A percentile compares a stretch with the other conserved stretches of the same genome.
Conservation (phyloP, 2,113 vertebrate species). For the Nothobranchius kuhntae region DNA sequence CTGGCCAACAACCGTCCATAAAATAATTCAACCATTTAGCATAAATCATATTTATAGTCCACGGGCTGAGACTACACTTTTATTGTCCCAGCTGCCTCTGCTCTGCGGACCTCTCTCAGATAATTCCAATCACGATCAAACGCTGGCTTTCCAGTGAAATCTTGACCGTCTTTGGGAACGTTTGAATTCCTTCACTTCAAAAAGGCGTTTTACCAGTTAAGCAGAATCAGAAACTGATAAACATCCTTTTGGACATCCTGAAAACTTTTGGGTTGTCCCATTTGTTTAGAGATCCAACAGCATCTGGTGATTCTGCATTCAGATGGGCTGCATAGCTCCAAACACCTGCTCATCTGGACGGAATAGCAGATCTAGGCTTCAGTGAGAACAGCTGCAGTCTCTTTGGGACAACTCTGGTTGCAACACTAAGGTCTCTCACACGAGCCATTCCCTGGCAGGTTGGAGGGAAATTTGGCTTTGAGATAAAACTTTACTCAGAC, state of each 20-base stretch:
- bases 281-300: neutral
- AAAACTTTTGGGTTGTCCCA: neutral
- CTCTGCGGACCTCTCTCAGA: neutral
- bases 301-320: neutral
- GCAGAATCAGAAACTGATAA: neutral
- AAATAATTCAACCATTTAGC: neutral
- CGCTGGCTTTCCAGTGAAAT: too few species aligned
- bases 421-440: neutral
- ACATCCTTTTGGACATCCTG: neutral
- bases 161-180: too few species aligned
- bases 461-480: conserved; percentile 2
- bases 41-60: neutral
- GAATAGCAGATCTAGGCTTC: conserved; percentile 9
- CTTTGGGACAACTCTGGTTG: conserved; percentile 11
- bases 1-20: neutral
- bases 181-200: too few species aligned
- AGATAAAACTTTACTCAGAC: neutral
- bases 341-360: conserved; percentile 29
- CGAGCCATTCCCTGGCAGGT: conserved; percentile 1
- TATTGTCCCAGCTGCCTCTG: neutral
- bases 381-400: conserved; percentile 33
- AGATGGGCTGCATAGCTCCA: neutral
- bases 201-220: neutral
- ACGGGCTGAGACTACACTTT: conserved; percentile 1
- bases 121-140: too few species aligned